These are phyloP conservation scores for Odocoileus virginianus DNA, from an alignment of 2,113 vertebrate genomes.

Conservation along the genomic window DNA sequence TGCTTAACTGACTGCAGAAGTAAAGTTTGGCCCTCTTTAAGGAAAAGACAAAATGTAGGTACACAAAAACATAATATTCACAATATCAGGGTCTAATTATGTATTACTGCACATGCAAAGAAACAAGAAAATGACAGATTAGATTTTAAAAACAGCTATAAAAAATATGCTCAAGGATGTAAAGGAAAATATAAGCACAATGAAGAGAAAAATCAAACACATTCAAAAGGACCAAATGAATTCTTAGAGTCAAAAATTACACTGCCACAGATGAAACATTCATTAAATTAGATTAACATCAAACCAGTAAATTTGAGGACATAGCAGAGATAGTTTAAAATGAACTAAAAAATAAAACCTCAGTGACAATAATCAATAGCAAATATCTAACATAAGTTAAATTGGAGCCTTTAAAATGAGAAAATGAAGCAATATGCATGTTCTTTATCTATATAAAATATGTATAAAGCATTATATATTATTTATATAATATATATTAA, in stretches of 20 bases:
- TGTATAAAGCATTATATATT: neutral
- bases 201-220: neutral
- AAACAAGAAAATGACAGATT: neutral
- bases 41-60: neutral
- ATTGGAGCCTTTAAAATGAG: neutral
- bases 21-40: neutral
- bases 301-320: neutral
- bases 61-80: neutral
- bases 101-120: neutral
- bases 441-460: neutral
- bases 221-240: neutral
- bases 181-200: neutral
- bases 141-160: neutral
- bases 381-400: neutral
- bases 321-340: neutral
- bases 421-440: neutral
- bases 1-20: neutral
- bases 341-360: neutral
- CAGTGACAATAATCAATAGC: neutral
- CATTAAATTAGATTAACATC: neutral
- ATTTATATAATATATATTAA: neutral
- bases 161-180: neutral
- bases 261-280: neutral
- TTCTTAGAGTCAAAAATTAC: neutral
- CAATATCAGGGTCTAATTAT: neutral